phyloP scores from a whole-genome alignment of 2,113 vertebrate species.

The Phodopus roborovskii region DNA sequence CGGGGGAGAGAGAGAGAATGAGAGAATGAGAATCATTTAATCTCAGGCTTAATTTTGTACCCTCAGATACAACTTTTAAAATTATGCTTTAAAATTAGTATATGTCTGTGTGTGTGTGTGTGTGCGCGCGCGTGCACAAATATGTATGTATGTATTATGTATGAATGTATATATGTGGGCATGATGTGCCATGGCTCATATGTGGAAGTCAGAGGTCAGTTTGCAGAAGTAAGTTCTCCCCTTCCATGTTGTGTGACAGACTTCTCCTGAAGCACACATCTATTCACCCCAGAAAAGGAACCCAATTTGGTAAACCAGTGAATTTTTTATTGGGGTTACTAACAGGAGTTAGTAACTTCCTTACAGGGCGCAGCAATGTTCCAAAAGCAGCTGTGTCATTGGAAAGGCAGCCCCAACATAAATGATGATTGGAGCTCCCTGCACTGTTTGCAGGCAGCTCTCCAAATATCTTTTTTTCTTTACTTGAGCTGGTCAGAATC shows the following conservation, averaged over 20 bases:
- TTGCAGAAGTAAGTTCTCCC: neutral
- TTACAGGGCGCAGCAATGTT: no score
- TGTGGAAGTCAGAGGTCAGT: neutral
- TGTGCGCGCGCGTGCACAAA: no score
- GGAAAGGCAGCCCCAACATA: no score
- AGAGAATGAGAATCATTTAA: neutral
- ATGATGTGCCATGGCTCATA: neutral
- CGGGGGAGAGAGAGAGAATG: no score
- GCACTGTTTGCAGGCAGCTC: no score
- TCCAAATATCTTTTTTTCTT: no score
- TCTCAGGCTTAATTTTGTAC: neutral
- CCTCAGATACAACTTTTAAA: neutral
- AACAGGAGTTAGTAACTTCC: no score
- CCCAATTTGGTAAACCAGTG: neutral
- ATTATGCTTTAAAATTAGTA: neutral
- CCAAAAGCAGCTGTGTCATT: no score
- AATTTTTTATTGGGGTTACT: neutral
- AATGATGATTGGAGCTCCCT: no score
- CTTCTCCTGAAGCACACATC: neutral
- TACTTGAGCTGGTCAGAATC: no score
- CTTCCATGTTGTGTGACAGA: neutral
- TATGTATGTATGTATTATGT: neutral
- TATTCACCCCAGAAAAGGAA: neutral
- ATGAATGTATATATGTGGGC: neutral
- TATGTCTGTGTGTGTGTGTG: neutral